These are phyloP conservation scores for Ichneumoninae sp. DNA, from an alignment of 2,888 invertebrate species.

Conservation along the genomic window DNA sequence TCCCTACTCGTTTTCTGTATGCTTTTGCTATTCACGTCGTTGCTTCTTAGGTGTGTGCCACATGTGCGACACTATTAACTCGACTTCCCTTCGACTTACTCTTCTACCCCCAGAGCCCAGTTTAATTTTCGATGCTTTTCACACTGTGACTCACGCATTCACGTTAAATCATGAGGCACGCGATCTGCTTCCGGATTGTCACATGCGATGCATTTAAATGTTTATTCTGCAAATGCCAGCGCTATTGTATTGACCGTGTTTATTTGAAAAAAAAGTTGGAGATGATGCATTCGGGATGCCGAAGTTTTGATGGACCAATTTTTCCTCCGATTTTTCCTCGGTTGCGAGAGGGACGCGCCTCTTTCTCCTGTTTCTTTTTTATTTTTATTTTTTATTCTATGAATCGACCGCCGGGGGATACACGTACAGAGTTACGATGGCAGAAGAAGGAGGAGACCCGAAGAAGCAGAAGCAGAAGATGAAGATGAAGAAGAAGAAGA, in stretches of 20 bases:
- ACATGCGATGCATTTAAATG: not conserved
- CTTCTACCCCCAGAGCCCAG: constrained; percentile 2
- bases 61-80: constrained; percentile 64
- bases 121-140: constrained; percentile 55
- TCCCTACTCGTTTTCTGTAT: constrained; percentile 27
- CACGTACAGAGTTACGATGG: constrained; percentile 33
- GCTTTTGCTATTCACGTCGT: constrained; percentile 60
- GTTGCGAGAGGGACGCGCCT: constrained; percentile 22
- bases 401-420: constrained; percentile 42
- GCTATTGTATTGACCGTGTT: not conserved
- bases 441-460: constrained; percentile 35
- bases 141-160: constrained; percentile 60
- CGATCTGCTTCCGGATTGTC: constrained; percentile 46
- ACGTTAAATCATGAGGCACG: constrained; percentile 51
- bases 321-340: constrained; percentile 43
- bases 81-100: constrained; percentile 11
- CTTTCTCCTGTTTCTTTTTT: not conserved
- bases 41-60: constrained; percentile 61
- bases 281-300: not conserved
- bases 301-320: constrained; percentile 13
- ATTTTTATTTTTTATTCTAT: constrained; percentile 27
- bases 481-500: constrained; percentile 26
- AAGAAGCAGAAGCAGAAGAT: constrained; percentile 30
- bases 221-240: not conserved
- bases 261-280: not conserved